A percentile compares a stretch with the other conserved stretches of the same genome.
Evolutionary conservation across 2,113 vertebrate species (phyloP).

Genomic region (Erpornis zantholeuca): DNA sequence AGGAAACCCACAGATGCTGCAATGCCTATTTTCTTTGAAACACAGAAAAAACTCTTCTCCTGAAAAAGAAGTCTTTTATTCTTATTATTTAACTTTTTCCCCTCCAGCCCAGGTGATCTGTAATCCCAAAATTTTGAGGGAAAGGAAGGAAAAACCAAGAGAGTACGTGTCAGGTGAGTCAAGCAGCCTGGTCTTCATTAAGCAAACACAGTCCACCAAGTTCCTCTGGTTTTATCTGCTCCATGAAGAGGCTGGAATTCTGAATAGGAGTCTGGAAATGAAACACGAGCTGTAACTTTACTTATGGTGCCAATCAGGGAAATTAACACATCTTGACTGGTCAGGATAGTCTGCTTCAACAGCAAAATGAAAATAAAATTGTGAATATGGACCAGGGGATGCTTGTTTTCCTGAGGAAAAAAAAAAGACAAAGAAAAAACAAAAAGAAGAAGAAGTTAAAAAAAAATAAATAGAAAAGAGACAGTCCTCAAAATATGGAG

Average conservation of each 20-base stretch:
- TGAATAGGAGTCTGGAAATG: background rate
- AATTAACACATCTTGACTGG: background rate
- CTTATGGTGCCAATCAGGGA: background rate
- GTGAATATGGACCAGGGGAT: background rate
- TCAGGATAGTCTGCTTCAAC: background rate
- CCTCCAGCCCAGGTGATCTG: background rate
- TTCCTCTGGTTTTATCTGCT: background rate
- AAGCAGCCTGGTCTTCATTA: background rate
- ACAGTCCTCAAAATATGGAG: conserved; percentile 3
- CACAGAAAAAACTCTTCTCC: background rate
- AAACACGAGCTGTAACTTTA: background rate
- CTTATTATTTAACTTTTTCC: accelerated
- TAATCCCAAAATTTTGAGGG: background rate
- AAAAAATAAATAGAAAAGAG: background rate
- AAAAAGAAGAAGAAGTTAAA: accelerated
- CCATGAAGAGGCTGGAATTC: background rate
- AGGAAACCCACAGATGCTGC: conserved; percentile 17
- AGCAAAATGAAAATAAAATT: conserved; percentile 10
- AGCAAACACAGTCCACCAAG: background rate
- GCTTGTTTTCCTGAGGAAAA: background rate
- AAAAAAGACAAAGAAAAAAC: background rate
- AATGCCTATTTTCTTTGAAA: background rate
- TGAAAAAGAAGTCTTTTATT: accelerated
- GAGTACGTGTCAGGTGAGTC: background rate
- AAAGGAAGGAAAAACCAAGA: background rate